These are phyloP conservation scores for Thera obeliscata DNA, from an alignment of 2,888 invertebrate genomes.

Conservation along the genomic window DNA sequence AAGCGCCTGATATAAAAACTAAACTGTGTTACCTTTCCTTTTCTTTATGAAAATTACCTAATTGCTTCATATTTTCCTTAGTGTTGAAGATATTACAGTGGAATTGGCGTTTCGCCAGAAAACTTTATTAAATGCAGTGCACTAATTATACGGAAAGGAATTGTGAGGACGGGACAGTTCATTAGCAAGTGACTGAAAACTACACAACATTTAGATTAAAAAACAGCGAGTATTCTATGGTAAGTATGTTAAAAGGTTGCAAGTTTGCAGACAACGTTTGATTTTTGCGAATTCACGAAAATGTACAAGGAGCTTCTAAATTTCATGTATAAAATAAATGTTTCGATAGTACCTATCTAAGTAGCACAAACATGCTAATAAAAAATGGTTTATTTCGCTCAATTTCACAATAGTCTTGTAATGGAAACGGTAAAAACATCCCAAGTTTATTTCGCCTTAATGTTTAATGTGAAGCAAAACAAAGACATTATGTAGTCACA, in stretches of 20 bases:
- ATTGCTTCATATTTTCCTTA: constrained; percentile 10
- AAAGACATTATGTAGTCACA: constrained; percentile 43
- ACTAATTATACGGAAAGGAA: constrained; percentile 18
- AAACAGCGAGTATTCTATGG: no score
- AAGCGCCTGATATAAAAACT: constrained; percentile 25
- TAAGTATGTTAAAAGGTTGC: no score
- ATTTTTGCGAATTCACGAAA: no score
- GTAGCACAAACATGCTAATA: neutral
- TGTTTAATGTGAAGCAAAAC: constrained; percentile 35
- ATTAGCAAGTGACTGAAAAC: constrained; percentile 10
- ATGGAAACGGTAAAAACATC: neutral
- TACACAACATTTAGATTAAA: neutral
- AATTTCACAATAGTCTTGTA: neutral
- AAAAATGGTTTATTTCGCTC: neutral
- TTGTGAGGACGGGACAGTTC: constrained; percentile 17
- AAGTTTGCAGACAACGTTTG: no score
- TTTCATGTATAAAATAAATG: no score
- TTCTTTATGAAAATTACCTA: constrained; percentile 10
- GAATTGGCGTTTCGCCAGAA: constrained; percentile 20
- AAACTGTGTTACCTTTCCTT: constrained; percentile 12
- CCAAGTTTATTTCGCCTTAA: constrained; percentile 15
- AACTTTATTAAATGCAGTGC: constrained; percentile 13
- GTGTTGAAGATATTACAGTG: neutral
- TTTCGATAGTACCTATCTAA: no score
- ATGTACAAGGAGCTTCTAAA: no score